Evolutionary conservation across 2,888 invertebrate species (phyloP).

Genomic region (Amblyteles armatorius): DNA sequence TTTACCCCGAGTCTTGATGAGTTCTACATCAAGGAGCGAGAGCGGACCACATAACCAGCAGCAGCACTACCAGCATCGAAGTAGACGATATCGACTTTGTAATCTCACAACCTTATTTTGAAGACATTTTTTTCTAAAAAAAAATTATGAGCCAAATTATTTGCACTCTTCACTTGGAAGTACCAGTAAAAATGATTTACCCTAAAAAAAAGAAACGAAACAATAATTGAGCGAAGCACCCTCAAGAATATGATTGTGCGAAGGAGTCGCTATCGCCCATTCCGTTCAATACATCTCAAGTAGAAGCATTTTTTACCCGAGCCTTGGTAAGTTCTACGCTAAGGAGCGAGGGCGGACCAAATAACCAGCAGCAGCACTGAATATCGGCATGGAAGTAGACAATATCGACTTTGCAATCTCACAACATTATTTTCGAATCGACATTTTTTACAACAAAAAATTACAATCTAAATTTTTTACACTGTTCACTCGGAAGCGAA

Average conservation of each 20-base stretch:
- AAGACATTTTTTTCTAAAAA: too few species aligned
- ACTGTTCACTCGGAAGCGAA: not conserved
- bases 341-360: not conserved
- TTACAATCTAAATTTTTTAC: too few species aligned
- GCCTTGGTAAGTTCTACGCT: conserved; percentile 19
- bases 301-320: conserved; percentile 35
- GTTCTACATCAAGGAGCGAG: conserved; percentile 9
- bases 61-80: not conserved
- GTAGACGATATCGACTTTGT: conserved; percentile 18
- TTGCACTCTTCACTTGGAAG: too few species aligned
- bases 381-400: too few species aligned
- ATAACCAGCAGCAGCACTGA: not conserved
- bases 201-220: not conserved
- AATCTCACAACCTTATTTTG: not conserved
- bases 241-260: too few species aligned
- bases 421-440: not conserved
- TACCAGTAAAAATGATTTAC: conserved; percentile 30
- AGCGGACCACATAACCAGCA: not conserved
- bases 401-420: conserved; percentile 26
- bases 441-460: too few species aligned
- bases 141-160: too few species aligned
- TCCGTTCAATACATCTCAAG: not conserved
- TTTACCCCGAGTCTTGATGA: conserved; percentile 13
- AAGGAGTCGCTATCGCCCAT: not conserved
- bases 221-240: not conserved